phyloP scores from a whole-genome alignment of 2,113 vertebrate genomes.

The Xenopus borealis region DNA sequence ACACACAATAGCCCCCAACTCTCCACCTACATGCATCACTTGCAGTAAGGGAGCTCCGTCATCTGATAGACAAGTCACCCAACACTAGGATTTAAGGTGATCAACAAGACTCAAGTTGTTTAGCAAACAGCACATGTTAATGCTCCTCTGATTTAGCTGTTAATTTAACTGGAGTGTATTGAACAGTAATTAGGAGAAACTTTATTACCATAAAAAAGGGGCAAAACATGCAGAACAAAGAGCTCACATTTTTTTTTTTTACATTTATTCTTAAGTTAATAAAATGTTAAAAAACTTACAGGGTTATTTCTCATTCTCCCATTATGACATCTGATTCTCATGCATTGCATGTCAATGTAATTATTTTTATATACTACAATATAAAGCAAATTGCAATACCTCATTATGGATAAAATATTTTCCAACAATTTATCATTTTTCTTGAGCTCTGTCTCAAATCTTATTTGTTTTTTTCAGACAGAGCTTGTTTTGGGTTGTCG shows the following conservation, averaged over 20 bases:
- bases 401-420: conserved; percentile 22
- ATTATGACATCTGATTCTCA: conserved; percentile 5
- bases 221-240: conserved; percentile 52
- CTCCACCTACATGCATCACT: conserved; percentile 48
- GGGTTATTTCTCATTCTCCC: conserved; percentile 27
- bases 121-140: conserved; percentile 83
- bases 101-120: conserved; percentile 55
- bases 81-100: conserved; percentile 57
- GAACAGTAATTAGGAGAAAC: conserved; percentile 82
- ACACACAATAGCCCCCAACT: conserved; percentile 30
- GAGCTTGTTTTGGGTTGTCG: no score
- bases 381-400: conserved; percentile 22
- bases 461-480: no score
- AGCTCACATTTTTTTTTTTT: conserved; percentile 22
- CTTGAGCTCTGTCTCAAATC: background rate
- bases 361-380: conserved; percentile 14
- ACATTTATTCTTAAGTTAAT: background rate
- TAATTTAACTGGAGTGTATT: conserved; percentile 84
- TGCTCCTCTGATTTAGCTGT: conserved; percentile 72
- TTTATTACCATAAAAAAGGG: conserved; percentile 74
- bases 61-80: no score
- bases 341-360: background rate
- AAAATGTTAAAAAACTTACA: conserved; percentile 6
- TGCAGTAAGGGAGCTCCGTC: no score
- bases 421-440: background rate